phyloP scores from a whole-genome alignment of 2,888 invertebrate genomes.

The Copidosoma aretas region DNA sequence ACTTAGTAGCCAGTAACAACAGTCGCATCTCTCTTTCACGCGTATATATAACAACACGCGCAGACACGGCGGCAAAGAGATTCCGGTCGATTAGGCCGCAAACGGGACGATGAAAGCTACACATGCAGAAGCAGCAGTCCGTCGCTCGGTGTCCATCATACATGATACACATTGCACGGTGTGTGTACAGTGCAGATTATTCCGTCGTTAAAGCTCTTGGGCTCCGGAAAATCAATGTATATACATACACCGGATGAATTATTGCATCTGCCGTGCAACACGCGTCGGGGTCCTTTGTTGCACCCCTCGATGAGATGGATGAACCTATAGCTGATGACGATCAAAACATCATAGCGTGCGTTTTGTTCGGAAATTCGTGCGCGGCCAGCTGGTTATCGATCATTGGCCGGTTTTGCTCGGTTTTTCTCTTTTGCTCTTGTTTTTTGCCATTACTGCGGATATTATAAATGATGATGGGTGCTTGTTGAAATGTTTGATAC shows the following conservation, averaged over 20 bases:
- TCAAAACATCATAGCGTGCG: slow-evolving; percentile 12
- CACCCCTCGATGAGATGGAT: slow-evolving; percentile 11
- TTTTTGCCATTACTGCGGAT: too few relatives aligned
- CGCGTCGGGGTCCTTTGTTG: not conserved
- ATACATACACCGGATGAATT: slow-evolving; percentile 11
- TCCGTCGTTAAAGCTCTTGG: slow-evolving; percentile 14
- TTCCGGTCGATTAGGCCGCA: slow-evolving; percentile 26
- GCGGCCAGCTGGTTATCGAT: not conserved
- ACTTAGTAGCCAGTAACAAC: not conserved
- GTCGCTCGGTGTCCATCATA: too few relatives aligned
- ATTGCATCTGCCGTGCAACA: slow-evolving; percentile 27
- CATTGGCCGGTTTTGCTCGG: not conserved
- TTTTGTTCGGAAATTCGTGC: slow-evolving; percentile 4
- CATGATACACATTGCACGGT: too few relatives aligned
- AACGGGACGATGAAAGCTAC: not conserved
- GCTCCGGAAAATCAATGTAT: slow-evolving; percentile 4
- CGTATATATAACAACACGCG: too few relatives aligned
- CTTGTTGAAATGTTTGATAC: too few relatives aligned
- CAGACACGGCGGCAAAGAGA: slow-evolving; percentile 7
- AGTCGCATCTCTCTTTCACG: too few relatives aligned
- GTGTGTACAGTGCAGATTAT: slow-evolving; percentile 14
- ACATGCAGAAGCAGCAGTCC: too few relatives aligned
- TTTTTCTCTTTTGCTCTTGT: too few relatives aligned
- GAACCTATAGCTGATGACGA: slow-evolving; percentile 3
- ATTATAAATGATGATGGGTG: too few relatives aligned